These are phyloP conservation scores for Uloborus plumipes DNA, from an alignment of 2,888 invertebrate species.

Conservation along the genomic window DNA sequence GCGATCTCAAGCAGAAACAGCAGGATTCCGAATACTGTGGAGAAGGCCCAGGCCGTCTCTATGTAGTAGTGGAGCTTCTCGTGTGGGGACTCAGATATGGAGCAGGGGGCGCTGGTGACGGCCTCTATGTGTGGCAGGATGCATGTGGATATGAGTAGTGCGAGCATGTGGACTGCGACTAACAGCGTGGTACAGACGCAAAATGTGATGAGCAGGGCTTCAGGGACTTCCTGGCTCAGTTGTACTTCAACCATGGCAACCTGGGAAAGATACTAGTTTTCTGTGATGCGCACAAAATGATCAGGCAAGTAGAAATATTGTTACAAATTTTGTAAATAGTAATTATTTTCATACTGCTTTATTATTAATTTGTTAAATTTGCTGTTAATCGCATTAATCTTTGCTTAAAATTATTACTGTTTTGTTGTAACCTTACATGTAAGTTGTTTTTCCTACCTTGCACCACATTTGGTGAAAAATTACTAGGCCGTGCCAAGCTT, in stretches of 20 bases:
- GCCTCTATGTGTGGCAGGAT: constrained; percentile 94
- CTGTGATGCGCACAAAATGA: not conserved
- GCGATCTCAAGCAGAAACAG: constrained; percentile 92
- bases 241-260: constrained; percentile 95
- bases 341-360: too few species aligned
- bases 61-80: constrained; percentile 77
- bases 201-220: constrained; percentile 88
- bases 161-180: constrained; percentile 93
- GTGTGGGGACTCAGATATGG: constrained; percentile 72
- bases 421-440: too few species aligned
- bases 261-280: constrained; percentile 72
- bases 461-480: too few species aligned
- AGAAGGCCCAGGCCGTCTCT: constrained; percentile 94
- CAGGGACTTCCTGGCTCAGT: constrained; percentile 83
- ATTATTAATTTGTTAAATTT: too few species aligned
- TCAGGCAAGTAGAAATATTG: too few species aligned
- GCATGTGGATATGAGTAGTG: constrained; percentile 96
- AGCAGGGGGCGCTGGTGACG: constrained; percentile 82
- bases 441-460: too few species aligned
- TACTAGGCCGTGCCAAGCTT: too few species aligned
- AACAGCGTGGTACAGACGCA: constrained; percentile 91
- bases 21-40: constrained; percentile 87
- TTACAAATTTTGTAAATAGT: too few species aligned
- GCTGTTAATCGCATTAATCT: too few species aligned
- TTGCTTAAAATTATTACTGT: too few species aligned